Percentiles rank a stretch among this genome's conserved stretches.
phyloP scores from a whole-genome alignment of 2,888 invertebrate genomes.

The Cephus runcator region DNA sequence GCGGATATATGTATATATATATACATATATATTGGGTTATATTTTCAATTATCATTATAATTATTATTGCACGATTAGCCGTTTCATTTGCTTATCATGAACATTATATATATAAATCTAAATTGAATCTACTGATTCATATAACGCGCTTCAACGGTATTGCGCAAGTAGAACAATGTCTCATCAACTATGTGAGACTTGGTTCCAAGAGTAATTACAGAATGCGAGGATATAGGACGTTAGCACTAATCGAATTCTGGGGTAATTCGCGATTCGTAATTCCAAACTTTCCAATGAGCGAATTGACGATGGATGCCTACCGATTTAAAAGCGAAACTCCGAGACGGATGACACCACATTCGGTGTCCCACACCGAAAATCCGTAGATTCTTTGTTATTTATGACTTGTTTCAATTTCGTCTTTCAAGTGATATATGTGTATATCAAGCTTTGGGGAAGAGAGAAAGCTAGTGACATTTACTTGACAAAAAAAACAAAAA shows the following conservation, averaged over 20 bases:
- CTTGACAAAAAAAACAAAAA: neutral
- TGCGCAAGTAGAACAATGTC: neutral
- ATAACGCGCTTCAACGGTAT: neutral
- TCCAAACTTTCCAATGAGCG: neutral
- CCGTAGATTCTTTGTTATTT: neutral
- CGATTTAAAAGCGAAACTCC: neutral
- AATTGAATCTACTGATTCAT: neutral
- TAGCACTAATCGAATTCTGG: neutral
- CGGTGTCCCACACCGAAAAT: neutral
- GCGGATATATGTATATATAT: too few relatives aligned
- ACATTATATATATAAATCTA: neutral
- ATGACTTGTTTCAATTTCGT: neutral
- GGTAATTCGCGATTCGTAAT: neutral
- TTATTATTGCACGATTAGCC: too few relatives aligned
- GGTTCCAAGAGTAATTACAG: neutral
- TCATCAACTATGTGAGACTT: neutral
- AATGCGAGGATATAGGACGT: neutral
- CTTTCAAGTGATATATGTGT: neutral
- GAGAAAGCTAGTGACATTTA: neutral
- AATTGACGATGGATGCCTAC: neutral
- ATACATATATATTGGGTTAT: too few relatives aligned
- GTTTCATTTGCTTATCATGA: neutral
- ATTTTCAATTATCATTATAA: too few relatives aligned
- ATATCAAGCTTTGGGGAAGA: neutral
- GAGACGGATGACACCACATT: neutral